Base-by-base conservation (phyloP, 2,888 invertebrate species). In the Calameuta pallipes region DNA sequence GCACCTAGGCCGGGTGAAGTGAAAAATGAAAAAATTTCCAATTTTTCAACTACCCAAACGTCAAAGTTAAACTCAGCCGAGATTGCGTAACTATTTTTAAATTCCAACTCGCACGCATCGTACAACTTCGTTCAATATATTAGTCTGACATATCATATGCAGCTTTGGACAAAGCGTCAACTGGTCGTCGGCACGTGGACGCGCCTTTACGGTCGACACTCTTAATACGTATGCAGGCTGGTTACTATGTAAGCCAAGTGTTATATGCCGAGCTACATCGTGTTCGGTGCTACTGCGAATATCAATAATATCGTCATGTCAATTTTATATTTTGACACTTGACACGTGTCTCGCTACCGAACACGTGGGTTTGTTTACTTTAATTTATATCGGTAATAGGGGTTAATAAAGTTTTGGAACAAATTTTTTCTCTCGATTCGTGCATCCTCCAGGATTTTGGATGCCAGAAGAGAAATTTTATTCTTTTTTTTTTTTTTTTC, bases 131-230 rank as follows among this genome's bases (percentile, higher is more conserved):
- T 71, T 71, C 31, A 4, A 30, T 33, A 15, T 71, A 30, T 13
- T 33, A 71, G n/a, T 33, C 13, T n/a, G 15, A 71, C 71, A 30
- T 71, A n/a, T 11, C 30, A 15, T 33, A 9, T 9, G 11, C 31
- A 11, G 9, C 71, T 23, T 78, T 76, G 75, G 76, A 76, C 56
- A 73, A 73, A 68, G 73, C 76, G 76, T 75, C 76, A 34, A 71
- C n/a, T 73, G 69, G 75, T 76, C 41, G 41, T 9, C 76, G 78
- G 36, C 78, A 78, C 78, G 78, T 76, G 78, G 73, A 78, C 78
- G 78, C 78, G 75, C 76, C 75, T 71, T 56, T 56, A 74, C 31
- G 41, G 56, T 36, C 13, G 36, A 30, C 76, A 56, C 9, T 56
- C 41, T 6, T 23, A 56, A 56, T 9, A 23, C 41, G 41, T 56